Evolutionary conservation across 2,113 vertebrate genomes (phyloP), one percentile per base, ranked within the genome.

Genomic region (Castor canadensis): DNA sequence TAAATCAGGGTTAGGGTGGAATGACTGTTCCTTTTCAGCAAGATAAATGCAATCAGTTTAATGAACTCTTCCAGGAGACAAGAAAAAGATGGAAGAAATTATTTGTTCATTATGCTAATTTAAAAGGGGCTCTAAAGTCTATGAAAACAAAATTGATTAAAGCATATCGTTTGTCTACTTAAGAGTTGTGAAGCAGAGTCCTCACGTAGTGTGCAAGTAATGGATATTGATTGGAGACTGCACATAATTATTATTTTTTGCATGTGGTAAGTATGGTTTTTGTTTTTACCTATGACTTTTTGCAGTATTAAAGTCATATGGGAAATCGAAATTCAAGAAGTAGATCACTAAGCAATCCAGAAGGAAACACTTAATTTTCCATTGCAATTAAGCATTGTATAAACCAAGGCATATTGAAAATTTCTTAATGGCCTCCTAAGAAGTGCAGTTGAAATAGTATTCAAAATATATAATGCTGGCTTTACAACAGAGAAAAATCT

Each of bases 91-190:
- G 81, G 94, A 56, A 97, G 94, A 96, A 97, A 35, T 97, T 75
- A 89, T 97, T 97, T 98, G 91, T 94, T 98, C 97, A 94, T 98
- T 97, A 97, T 94, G 92, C 56, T 98, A 98, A 98, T 97, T 98
- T 67, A 94, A 98, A 97, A 62, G 66, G 87, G 8, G 32, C 96
- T 85, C 79, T 96, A 95, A 94, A 89, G 43, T 45, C 79, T 97
- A 40, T 95, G 91, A 97, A 98, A 98, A 97, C 90, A 98, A 96
- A 98, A 88, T 49, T 95, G 92, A 98, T 98, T 97, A 97, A 98
- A 97, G 67, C 49, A 95, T 96, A 97, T 96, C 28, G 43, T 87
- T 95, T 98, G 86, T 92, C 93, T 94, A 1, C 71, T 88, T 96
- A 87, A n/a, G 24, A 95, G 5, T 16, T 69, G 22, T 94, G 77